Base-by-base conservation (phyloP, 2,888 invertebrate genomes). In the Troides oblongomaculatus region DNA sequence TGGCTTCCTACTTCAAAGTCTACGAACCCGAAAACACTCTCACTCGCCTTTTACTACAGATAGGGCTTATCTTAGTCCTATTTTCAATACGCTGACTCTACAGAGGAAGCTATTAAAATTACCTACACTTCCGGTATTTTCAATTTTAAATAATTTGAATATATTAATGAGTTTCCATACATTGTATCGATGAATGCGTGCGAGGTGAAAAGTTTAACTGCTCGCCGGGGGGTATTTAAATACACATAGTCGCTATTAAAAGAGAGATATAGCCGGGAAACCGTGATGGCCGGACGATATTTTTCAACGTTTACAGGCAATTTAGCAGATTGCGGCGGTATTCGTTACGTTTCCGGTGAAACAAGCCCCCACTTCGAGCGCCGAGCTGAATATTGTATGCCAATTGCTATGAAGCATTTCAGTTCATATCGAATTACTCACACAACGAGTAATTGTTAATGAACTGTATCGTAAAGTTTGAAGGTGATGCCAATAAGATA, bases 261-360 rank as follows among this genome's bases (percentile, higher is more conserved):
- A 64, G 36, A 66, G 66, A 66, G 36, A 66, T 60, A 66, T 66
- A 21, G 21, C 60, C 30, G 18, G 18, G 60, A 21, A 66, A 60
- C 50, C 60, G 50, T 66, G 66, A 66, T 66, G 59, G 66, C 50
- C 50, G 36, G 60, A 66, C 66, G 60, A 66, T 66, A 66, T 66
- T 66, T 66, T 64, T 50, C 60, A 60, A 36, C 61, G 50, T 66
- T 50, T 66, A 66, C 60, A 59, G 66, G 50, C 66, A 66, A 66
- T 43, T 59, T 60, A 30, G 60, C 60, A 53, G 59, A 66, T 66
- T 66, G 66, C n/a, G 21, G 66, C 10, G 46, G 36, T 36, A 65
- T 60, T 66, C 60, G 30, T 61, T 25, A 61, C 57, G 21, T 21
- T 57, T n/a, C 57, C 21, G 57, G n/a, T 57, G 57, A 57, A 57